Evolutionary conservation across 2,888 invertebrate genomes (phyloP), one percentile per base, ranked within the genome.

Genomic region (Philhelius pedissequus): DNA sequence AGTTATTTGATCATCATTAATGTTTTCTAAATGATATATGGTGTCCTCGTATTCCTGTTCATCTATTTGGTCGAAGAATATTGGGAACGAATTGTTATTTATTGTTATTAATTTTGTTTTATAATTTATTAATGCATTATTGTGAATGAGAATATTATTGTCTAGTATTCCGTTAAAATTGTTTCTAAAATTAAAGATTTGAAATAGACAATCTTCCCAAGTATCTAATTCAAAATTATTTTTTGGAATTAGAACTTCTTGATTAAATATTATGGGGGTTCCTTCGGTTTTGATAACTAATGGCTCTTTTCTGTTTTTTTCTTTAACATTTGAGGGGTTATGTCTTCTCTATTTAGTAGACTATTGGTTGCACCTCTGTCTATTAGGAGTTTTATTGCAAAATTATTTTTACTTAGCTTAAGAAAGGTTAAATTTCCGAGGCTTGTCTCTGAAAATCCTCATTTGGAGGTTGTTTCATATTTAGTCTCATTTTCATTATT

Each of bases 211-310:
- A n/a, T n/a, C n/a, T n/a, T n/a, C n/a, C n/a, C n/a, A n/a, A n/a
- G n/a, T n/a, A n/a, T n/a, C n/a, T n/a, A n/a, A n/a, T n/a, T n/a
- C 40, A 15, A 18, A 43, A 8, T 7, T 43, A 7, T 43, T 43
- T 43, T 43, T 15, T 43, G 15, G 8, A 15, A 43, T 43, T 8
- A 43, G 15, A 15, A 43, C 40, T n/a, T 43, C 88, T 87, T 2
- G 86, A 81, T 66, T 87, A 78, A 3, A 87, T 87, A 86, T 90
- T 90, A 9, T 87, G 84, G 0, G 89, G 88, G 56, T 89, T 88
- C 3, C 11, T 22, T 22, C 20, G 20, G 20, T 22, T 48, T 48
- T 48, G 20, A 48, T 48, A 48, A 20, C 3, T 48, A 48, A 18
- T 8, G 22, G 20, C 22, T 48, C 48, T 48, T 48, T 48, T 48